A percentile compares a stretch with the other conserved stretches of the same genome.
Evolutionary conservation across 2,888 invertebrate species (phyloP).

Genomic region (Oxycera nigricornis): DNA sequence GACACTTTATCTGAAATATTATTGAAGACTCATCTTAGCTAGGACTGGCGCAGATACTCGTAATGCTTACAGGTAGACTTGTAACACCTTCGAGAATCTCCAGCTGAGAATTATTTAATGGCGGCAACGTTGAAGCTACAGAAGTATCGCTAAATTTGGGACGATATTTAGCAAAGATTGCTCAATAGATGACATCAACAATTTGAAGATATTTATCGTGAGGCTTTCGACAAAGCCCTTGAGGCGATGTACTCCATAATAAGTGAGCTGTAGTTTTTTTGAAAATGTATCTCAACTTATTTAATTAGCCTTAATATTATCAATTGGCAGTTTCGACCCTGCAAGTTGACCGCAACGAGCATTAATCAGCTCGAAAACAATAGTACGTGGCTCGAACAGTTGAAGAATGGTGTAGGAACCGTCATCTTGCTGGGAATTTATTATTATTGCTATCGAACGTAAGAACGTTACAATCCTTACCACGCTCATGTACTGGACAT

Average conservation of each 20-base stretch:
- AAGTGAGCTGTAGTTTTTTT: neutral
- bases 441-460: conserved; percentile 28
- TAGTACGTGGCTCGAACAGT: neutral
- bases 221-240: neutral
- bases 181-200: neutral
- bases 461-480: conserved; percentile 4
- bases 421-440: conserved; percentile 10
- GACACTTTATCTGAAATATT: conserved; percentile 29
- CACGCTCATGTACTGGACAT: neutral
- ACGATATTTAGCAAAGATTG: neutral
- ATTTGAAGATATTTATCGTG: neutral
- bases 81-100: neutral
- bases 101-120: conserved; percentile 12
- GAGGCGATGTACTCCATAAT: neutral
- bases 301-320: neutral
- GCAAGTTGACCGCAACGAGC: neutral
- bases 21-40: conserved; percentile 12
- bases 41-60: conserved; percentile 3
- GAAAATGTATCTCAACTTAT: neutral
- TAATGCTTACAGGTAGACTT: neutral
- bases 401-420: conserved; percentile 11
- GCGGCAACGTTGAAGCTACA: neutral
- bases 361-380: conserved; percentile 18
- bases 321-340: neutral
- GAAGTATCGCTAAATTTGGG: neutral